These are phyloP conservation scores for Oreochromis mossambicus DNA, from an alignment of 2,797 vertebrate genomes.

Conservation along the genomic window DNA sequence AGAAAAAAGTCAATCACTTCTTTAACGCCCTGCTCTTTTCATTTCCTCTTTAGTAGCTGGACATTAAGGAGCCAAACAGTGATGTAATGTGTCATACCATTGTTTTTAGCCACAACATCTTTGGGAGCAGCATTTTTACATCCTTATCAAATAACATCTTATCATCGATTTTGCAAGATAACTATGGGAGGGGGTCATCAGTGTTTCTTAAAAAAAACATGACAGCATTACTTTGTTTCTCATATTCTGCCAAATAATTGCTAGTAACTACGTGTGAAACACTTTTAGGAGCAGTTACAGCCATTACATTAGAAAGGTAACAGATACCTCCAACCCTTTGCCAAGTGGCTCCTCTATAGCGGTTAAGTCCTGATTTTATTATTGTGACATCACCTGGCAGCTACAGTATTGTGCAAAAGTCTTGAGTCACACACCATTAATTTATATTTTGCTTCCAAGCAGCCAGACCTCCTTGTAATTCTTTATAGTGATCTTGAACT, in stretches of 20 bases:
- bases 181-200: not conserved
- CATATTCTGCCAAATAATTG: not conserved
- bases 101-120: not conserved
- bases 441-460: not conserved
- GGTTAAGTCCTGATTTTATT: not conserved
- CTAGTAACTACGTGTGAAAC: not conserved
- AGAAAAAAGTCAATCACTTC: not conserved
- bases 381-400: not conserved
- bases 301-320: not conserved
- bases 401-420: not conserved
- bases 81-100: not conserved
- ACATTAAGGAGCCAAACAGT: not conserved
- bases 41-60: slow-evolving; percentile 4
- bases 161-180: not conserved
- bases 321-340: not conserved
- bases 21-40: not conserved
- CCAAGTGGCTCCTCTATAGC: not conserved
- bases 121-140: not conserved
- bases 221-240: not conserved
- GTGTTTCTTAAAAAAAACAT: not conserved
- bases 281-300: not conserved
- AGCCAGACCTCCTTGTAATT: not conserved
- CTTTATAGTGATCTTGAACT: fast-evolving
- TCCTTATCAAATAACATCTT: not conserved
- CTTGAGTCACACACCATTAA: fast-evolving